These are phyloP conservation scores for Leptobrachium leishanense DNA, from an alignment of 2,113 vertebrate genomes.

Conservation along the genomic window DNA sequence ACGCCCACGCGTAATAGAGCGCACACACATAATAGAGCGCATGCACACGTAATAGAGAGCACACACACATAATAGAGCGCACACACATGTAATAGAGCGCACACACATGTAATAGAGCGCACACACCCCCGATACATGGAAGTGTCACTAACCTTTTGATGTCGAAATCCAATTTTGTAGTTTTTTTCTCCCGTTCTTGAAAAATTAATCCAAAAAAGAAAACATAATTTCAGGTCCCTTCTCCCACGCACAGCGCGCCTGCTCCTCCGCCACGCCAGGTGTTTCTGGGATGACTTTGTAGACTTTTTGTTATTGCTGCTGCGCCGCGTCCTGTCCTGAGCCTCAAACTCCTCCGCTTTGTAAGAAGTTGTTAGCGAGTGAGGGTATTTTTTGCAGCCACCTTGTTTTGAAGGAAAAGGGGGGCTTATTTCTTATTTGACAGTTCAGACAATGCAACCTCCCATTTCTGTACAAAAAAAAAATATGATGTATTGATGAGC, in stretches of 20 bases:
- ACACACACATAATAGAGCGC: too few relatives aligned
- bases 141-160: background rate
- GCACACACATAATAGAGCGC: too few relatives aligned
- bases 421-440: constrained; percentile 40
- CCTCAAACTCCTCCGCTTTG: constrained; percentile 10
- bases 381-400: constrained; percentile 19
- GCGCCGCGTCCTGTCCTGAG: background rate
- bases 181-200: background rate
- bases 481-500: constrained; percentile 25
- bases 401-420: constrained; percentile 22
- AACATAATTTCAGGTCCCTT: background rate
- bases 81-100: too few relatives aligned
- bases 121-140: too few relatives aligned
- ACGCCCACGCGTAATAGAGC: too few relatives aligned
- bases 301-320: background rate
- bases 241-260: background rate
- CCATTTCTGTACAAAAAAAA: constrained; percentile 18
- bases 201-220: background rate
- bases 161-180: background rate
- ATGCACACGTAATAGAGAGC: too few relatives aligned
- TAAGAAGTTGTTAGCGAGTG: constrained; percentile 21
- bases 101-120: too few relatives aligned
- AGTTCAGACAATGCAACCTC: constrained; percentile 35
- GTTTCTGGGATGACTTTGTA: background rate
- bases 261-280: background rate